Evolutionary conservation across 2,797 vertebrate species (phyloP).

Genomic region (Avahi laniger): DNA sequence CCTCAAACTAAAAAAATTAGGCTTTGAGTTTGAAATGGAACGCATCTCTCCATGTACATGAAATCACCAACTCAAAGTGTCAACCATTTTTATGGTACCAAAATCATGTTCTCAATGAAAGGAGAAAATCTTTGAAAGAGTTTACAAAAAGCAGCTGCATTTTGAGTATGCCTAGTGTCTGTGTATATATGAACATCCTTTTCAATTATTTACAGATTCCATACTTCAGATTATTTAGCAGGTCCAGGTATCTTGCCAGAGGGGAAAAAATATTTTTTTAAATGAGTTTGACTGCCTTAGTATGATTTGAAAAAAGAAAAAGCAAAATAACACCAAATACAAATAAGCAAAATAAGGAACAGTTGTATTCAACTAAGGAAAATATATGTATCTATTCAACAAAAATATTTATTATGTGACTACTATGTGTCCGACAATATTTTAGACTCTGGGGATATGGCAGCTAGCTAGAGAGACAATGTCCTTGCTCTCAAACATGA

Average conservation of each 20-base stretch:
- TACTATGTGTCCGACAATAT: background rate
- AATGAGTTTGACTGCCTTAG: background rate
- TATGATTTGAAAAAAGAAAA: background rate
- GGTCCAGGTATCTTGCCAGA: background rate
- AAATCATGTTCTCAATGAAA: background rate
- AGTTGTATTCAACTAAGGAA: background rate
- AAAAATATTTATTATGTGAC: background rate
- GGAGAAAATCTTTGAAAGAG: background rate
- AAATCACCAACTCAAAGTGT: slow-evolving; percentile 9
- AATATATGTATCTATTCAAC: background rate
- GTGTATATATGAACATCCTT: background rate
- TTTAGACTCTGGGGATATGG: background rate
- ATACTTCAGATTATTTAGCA: background rate
- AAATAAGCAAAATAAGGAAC: slow-evolving; percentile 8
- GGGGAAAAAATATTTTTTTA: background rate
- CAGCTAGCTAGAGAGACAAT: background rate
- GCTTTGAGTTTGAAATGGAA: background rate
- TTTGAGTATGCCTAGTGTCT: background rate
- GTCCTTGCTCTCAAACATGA: background rate
- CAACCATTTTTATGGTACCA: background rate
- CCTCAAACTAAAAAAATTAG: background rate
- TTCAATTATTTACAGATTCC: background rate
- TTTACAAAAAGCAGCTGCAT: background rate
- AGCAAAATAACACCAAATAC: background rate
- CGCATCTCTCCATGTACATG: background rate